These are phyloP conservation scores for Pterobdella sp. DNA, from an alignment of 2,888 invertebrate genomes.

Conservation along the genomic window DNA sequence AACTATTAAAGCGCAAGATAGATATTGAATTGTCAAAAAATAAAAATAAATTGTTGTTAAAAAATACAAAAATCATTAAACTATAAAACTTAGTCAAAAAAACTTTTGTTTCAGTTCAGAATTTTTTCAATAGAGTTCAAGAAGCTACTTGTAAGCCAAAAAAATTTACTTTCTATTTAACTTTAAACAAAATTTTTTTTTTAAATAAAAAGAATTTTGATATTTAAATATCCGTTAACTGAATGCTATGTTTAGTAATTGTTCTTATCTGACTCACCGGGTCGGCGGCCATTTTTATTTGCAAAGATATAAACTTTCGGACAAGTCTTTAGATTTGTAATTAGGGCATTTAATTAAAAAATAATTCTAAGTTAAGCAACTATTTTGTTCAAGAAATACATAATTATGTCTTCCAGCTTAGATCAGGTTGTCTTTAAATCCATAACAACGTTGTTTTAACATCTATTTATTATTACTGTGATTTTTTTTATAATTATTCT, in stretches of 20 bases:
- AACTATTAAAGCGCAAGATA: constrained; percentile 6
- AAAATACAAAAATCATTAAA: not conserved
- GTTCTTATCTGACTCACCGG: constrained; percentile 29
- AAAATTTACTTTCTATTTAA: not conserved
- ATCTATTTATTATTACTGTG: not conserved
- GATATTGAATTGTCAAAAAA: not conserved
- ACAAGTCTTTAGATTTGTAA: not conserved
- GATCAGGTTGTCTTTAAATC: constrained; percentile 27
- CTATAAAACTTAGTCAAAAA: not conserved
- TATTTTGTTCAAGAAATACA: not conserved
- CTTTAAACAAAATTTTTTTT: not conserved
- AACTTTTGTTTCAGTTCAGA: not conserved
- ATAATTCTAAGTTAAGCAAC: not conserved
- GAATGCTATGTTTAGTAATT: constrained; percentile 6
- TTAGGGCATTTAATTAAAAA: not conserved
- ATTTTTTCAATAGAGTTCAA: no score
- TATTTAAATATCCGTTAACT: not conserved
- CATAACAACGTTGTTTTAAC: no score
- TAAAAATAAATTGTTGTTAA: not conserved
- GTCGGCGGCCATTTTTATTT: constrained; percentile 25
- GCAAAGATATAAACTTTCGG: constrained; percentile 8
- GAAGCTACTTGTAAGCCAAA: not conserved
- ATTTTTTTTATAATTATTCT: no score
- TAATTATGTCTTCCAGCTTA: constrained; percentile 32
- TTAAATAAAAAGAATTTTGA: not conserved